These are phyloP conservation scores for Chanos chanos DNA, from an alignment of 2,797 vertebrate genomes.

Conservation along the genomic window DNA sequence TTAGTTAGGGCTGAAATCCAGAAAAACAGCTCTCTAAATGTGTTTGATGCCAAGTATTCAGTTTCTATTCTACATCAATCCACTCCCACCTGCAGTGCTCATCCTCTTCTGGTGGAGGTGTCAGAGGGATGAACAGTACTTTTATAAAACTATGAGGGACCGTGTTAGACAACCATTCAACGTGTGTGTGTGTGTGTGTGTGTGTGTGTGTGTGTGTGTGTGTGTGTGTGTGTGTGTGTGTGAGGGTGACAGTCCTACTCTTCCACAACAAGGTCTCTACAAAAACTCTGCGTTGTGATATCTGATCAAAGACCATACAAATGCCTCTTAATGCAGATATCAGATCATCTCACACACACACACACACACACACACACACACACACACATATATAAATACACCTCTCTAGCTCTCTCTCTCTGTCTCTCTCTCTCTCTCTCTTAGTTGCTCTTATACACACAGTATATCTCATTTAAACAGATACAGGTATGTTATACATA, in stretches of 20 bases:
- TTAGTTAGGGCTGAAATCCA: too few species aligned
- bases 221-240: constrained; percentile 54
- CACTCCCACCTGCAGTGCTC: too few species aligned
- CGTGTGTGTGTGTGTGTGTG: constrained; percentile 52
- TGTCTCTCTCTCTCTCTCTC: neutral
- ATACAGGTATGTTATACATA: neutral
- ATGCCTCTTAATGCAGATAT: too few species aligned
- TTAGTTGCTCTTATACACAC: neutral
- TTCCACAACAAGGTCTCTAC: too few species aligned
- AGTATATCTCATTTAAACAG: neutral
- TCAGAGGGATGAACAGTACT: too few species aligned
- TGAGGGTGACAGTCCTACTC: constrained; percentile 5
- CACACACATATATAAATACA: neutral
- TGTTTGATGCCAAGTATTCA: too few species aligned
- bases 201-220: constrained; percentile 58
- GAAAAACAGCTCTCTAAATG: too few species aligned
- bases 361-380: neutral
- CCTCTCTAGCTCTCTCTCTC: neutral
- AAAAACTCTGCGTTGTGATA: too few species aligned
- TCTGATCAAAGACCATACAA: neutral
- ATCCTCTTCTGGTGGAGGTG: too few species aligned
- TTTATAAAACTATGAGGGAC: constrained; percentile 1
- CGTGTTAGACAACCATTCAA: constrained; percentile 54
- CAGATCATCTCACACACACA: neutral
- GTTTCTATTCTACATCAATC: too few species aligned